Evolutionary conservation across 2,888 invertebrate genomes (phyloP), one percentile per base, ranked within the genome.

Genomic region (Gibbula magus): DNA sequence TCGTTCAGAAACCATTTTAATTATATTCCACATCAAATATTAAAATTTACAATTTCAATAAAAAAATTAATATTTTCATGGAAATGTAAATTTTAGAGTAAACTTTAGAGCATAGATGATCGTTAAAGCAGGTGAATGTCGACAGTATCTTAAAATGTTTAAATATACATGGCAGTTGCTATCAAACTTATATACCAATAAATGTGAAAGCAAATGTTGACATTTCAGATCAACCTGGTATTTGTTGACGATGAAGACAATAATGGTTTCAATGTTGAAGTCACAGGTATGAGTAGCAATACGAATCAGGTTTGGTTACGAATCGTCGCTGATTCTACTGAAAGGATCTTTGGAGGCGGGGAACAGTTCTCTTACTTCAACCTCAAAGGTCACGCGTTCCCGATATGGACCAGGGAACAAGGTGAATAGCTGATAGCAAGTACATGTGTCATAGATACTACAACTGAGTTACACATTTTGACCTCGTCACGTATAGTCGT

Each of bases 361-460:
- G 91, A 90, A 78, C 91, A 91, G 77, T 91, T 85, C 75, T 87
- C 90, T 20, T 88, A 89, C 78, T 85, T 91, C 39, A 87, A 91
- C 79, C 85, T 91, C 4, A 79, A 89, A 0, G 90, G 89, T 13
- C 83, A 83, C 7, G 81, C 81, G 1, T 91, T 87, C 70, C 91
- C 91, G 0, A 88, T 91, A 22, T 91, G 91, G 91, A 88, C 88
- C 3, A 78, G 91, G 75, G 91, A 91, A 79, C 91, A 91, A 86
- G 91, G 91, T 91, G 66, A 20, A 45, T 80, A 45, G 10, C 45
- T 45, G 5, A 61, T 29, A 61, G 10, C 22, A 0, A 18, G 8
- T 75, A 54, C 7, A 7, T 5, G 10, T 79, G 16, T 32, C 4
- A 45, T 20, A 5, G n/a, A 16, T 45, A 35, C 8, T 25, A n/a